Conservation (phyloP, 2,797 vertebrate genomes). For the Scolopax rusticola region DNA sequence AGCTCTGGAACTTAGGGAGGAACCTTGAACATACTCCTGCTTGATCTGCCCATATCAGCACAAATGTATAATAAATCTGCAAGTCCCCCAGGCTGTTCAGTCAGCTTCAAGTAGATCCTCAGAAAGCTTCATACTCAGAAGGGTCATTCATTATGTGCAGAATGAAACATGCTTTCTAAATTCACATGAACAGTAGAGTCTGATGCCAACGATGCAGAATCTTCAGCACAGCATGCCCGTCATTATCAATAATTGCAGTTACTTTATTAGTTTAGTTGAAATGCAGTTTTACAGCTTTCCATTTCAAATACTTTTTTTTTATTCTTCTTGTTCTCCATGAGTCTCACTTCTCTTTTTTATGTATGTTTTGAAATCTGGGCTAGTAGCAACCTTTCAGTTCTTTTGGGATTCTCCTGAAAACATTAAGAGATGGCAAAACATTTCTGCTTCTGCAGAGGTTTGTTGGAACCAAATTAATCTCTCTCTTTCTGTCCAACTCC, state of each 20-base stretch:
- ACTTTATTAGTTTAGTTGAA: not conserved
- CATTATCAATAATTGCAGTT: not conserved
- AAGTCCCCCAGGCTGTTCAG: not conserved
- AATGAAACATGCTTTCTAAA: not conserved
- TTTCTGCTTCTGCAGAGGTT: not conserved
- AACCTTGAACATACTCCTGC: not conserved
- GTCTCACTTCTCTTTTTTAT: not conserved
- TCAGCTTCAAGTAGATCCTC: not conserved
- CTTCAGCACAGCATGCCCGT: not conserved
- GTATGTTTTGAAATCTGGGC: not conserved
- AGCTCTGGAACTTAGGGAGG: not conserved
- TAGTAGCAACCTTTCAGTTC: not conserved
- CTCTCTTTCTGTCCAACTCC: not conserved
- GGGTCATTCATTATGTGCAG: not conserved
- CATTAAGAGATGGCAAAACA: not conserved
- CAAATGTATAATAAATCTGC: not conserved
- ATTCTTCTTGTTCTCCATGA: not conserved
- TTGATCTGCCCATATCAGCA: not conserved
- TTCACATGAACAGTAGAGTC: not conserved
- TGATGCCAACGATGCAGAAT: not conserved
- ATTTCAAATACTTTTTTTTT: not conserved
- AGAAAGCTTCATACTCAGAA: not conserved
- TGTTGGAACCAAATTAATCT: not conserved
- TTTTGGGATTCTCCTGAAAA: not conserved
- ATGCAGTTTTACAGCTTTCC: not conserved